Conservation (phyloP, 1,140 invertebrate species). For the Gryon sp. region DNA sequence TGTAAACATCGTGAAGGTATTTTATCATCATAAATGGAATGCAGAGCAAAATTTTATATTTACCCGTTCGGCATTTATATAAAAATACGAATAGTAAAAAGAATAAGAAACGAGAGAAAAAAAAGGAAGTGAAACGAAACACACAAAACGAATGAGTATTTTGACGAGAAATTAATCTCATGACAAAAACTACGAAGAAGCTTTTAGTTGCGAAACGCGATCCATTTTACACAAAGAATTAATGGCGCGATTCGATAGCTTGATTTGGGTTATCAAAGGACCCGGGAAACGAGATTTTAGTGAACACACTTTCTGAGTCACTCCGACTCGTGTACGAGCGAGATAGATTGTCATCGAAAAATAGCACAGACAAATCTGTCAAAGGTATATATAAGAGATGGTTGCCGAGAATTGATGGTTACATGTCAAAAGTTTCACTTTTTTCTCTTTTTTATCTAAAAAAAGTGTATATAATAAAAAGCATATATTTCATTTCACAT, state of each 20-base stretch:
- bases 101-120: background rate
- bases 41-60: no score
- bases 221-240: slow-evolving; percentile 56
- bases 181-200: slow-evolving; percentile 15
- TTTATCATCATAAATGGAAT: no score
- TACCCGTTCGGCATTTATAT: no score
- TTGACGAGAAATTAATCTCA: slow-evolving; percentile 38
- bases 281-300: slow-evolving; percentile 19
- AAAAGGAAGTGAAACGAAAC: background rate
- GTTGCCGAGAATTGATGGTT: background rate
- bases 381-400: background rate
- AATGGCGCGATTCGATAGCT: slow-evolving; percentile 52
- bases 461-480: no score
- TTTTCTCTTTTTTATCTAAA: no score
- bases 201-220: slow-evolving; percentile 56
- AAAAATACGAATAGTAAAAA: background rate
- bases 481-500: no score
- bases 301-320: slow-evolving; percentile 12
- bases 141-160: slow-evolving; percentile 19
- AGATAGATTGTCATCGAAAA: slow-evolving; percentile 4
- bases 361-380: slow-evolving; percentile 1
- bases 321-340: background rate
- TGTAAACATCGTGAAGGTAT: no score
- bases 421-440: no score
- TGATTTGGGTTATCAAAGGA: slow-evolving; percentile 41